Evolutionary conservation across 2,113 vertebrate species (phyloP).

Genomic region (Etheostoma cragini): DNA sequence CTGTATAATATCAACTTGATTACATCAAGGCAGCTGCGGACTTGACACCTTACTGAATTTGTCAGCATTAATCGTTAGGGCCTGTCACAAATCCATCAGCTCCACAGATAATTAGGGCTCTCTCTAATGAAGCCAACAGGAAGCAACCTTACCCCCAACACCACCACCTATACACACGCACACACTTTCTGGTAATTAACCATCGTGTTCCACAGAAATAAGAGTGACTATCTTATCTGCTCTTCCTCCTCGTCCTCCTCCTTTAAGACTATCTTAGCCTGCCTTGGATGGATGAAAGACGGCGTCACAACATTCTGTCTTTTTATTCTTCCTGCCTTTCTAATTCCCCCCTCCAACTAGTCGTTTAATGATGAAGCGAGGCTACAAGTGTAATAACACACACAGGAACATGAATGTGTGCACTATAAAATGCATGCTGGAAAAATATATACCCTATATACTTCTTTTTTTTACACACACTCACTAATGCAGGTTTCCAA

Average conservation of each 20-base stretch:
- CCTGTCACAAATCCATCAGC: slow-evolving; percentile 99
- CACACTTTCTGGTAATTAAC: slow-evolving; percentile 93
- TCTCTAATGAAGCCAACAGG: slow-evolving; percentile 98
- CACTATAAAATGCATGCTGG: slow-evolving; percentile 9
- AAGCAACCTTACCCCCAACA: slow-evolving; percentile 84
- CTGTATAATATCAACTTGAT: slow-evolving; percentile 99
- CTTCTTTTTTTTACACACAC: background rate
- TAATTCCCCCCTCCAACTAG: slow-evolving; percentile 58
- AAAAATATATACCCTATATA: background rate
- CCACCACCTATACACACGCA: slow-evolving; percentile 61
- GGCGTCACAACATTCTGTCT: slow-evolving; percentile 42
- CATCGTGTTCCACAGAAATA: slow-evolving; percentile 87
- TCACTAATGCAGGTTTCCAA: slow-evolving; percentile 7
- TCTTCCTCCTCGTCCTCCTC: slow-evolving; percentile 65
- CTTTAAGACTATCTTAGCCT: slow-evolving; percentile 78
- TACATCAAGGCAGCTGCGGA: slow-evolving; percentile 99
- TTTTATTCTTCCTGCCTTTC: slow-evolving; percentile 58
- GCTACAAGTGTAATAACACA: slow-evolving; percentile 36
- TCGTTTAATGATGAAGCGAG: slow-evolving; percentile 10
- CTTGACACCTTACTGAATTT: slow-evolving; percentile 99
- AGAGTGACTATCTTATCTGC: slow-evolving; percentile 75
- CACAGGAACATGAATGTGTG: slow-evolving; percentile 9
- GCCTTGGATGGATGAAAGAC: slow-evolving; percentile 87
- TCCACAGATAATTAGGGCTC: slow-evolving; percentile 99
- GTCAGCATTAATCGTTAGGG: slow-evolving; percentile 99